A percentile compares a stretch with the other conserved stretches of the same genome.
These are phyloP conservation scores for Rhynchopsitta pachyrhyncha DNA, from an alignment of 2,113 vertebrate species.

Conservation along the genomic window DNA sequence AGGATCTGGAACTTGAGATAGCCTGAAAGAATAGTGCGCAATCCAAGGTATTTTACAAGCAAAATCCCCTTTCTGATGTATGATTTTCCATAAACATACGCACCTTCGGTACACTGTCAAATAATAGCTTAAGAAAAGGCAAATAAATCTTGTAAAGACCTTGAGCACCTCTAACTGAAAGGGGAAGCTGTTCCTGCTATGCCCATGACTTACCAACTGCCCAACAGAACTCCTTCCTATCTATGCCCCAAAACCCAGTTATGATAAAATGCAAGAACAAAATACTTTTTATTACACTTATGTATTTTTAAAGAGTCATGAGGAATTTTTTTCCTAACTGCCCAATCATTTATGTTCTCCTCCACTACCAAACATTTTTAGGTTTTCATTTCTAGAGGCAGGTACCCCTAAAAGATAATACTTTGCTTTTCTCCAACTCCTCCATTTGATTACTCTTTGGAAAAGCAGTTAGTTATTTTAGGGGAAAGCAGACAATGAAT, in stretches of 20 bases:
- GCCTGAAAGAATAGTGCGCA: not conserved
- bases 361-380: not conserved
- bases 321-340: not conserved
- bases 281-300: not conserved
- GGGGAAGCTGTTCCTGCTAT: not conserved
- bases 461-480: not conserved
- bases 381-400: not conserved
- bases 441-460: not conserved
- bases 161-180: not conserved
- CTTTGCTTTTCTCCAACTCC: not conserved
- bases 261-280: not conserved
- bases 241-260: not conserved
- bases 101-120: not conserved
- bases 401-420: not conserved
- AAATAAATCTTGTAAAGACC: not conserved
- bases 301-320: not conserved
- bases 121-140: not conserved
- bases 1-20: not conserved
- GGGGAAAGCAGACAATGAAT: not conserved
- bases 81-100: not conserved
- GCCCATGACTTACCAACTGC: not conserved
- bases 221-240: not conserved
- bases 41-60: not conserved
- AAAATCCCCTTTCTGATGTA: not conserved
- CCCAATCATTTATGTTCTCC: not conserved